Base-by-base conservation (phyloP, 2,797 vertebrate species). In the Mormyrus hasselquistii region DNA sequence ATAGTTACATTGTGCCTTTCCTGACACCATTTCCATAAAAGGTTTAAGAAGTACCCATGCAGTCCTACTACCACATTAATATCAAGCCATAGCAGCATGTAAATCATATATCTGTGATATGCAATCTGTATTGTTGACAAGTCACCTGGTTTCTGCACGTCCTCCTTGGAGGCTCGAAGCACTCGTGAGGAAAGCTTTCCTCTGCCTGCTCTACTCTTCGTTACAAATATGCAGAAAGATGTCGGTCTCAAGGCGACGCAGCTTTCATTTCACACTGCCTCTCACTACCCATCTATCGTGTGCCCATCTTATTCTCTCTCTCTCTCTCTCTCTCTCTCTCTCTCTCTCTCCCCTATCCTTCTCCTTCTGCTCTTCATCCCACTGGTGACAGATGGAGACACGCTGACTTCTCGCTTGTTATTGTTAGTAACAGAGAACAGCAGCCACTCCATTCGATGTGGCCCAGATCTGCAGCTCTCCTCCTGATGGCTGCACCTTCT, bases 361-460 rank as follows among this genome's bases (percentile, higher is more conserved):
- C n/a, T 19, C 16, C 19, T 10, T 12, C 50, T 50, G 52, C 55
- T 86, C 84, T 53, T 29, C 50, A 29, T 10, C 47, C 84, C n/a
- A 16, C 84, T 86, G 22, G 84, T 53, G 47, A 55, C 84, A 86
- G 84, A 86, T 53, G 84, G 84, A 86, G 50, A 22, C 52, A 25
- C 6, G 4, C 84, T 57, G 84, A 53, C 84, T 55, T 38, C 84
- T 14, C 22, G 84, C 52, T 57, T 52, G 25, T 38, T 55, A 55
- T 55, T 22, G 29, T 86, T 50, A 53, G 49, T 86, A 34, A 53
- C 10, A 52, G 52, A 53, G 84, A 55, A 52, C 50, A 34, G 22
- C 22, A 86, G 50, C 25, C 22, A 19, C 49, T 55, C 50, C 4
- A 12, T 14, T 7, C 14, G 3, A 50, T 8, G 22, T 3, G 4